Evolutionary conservation across 2,888 invertebrate genomes (phyloP).

Genomic region (Apodemia hepburni): DNA sequence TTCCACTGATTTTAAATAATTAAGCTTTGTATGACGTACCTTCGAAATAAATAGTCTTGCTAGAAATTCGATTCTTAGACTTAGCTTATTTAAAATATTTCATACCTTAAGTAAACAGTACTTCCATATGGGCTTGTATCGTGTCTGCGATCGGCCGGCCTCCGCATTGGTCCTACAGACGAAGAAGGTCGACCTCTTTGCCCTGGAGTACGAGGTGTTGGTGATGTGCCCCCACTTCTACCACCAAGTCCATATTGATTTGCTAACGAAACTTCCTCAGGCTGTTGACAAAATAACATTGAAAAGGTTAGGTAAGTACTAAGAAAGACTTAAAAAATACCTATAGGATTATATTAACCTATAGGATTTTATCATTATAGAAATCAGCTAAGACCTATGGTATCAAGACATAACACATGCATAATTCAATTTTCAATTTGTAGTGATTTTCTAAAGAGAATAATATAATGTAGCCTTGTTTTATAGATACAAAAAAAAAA

Average conservation of each 20-base stretch:
- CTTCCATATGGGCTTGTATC: slow-evolving; percentile 93
- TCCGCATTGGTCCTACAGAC: slow-evolving; percentile 87
- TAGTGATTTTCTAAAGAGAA: no score
- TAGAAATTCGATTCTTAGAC: not conserved
- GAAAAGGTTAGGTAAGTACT: not conserved
- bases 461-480: no score
- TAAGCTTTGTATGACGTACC: no score
- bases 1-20: no score
- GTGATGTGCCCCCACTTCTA: slow-evolving; percentile 60
- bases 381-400: no score
- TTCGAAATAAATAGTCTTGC: not conserved
- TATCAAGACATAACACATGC: no score
- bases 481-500: no score
- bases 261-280: slow-evolving; percentile 61
- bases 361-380: no score
- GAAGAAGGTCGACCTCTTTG: slow-evolving; percentile 67
- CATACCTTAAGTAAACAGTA: slow-evolving; percentile 81
- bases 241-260: slow-evolving; percentile 62
- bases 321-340: not conserved
- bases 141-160: slow-evolving; percentile 89
- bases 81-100: not conserved
- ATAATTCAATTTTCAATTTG: no score
- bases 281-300: slow-evolving; percentile 52
- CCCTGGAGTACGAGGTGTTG: slow-evolving; percentile 60
- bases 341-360: no score